Percentiles rank a stretch among this genome's conserved stretches.
Evolutionary conservation across 1,140 invertebrate genomes (phyloP).

Genomic region (Aphidius ervi): DNA sequence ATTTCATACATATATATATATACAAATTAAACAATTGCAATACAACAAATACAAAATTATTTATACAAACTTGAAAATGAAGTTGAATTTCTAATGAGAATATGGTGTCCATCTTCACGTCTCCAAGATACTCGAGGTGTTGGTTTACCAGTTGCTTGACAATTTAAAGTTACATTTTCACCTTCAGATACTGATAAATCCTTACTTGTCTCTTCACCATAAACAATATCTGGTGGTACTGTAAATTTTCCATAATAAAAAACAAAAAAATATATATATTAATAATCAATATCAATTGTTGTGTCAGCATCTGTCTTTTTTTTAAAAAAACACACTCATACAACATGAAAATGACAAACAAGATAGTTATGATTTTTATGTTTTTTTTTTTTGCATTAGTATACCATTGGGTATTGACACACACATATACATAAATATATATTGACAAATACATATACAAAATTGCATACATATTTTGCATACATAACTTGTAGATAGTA

Average conservation of each 20-base stretch:
- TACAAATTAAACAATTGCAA: neutral
- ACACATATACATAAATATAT: no score
- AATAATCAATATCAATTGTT: neutral
- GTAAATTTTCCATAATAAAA: slow-evolving; percentile 20
- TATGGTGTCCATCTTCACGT: slow-evolving; percentile 66
- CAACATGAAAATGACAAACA: no score
- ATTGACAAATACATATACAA: neutral
- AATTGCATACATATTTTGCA: no score
- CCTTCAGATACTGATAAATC: slow-evolving; percentile 75
- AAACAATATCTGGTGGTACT: slow-evolving; percentile 75
- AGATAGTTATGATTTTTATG: no score
- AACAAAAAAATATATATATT: slow-evolving; percentile 12
- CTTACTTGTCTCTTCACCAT: slow-evolving; percentile 63
- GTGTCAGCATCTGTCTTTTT: no score
- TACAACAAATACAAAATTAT: slow-evolving; percentile 16
- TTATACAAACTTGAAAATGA: slow-evolving; percentile 28
- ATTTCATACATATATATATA: neutral
- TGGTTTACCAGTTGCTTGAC: slow-evolving; percentile 71
- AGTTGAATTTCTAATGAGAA: slow-evolving; percentile 60
- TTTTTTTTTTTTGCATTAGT: no score
- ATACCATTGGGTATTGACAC: no score
- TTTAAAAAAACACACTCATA: no score
- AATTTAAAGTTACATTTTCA: slow-evolving; percentile 76
- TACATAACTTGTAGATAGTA: no score
- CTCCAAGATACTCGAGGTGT: slow-evolving; percentile 68